phyloP scores from a whole-genome alignment of 1,140 invertebrate species.

The Coenobita brevimanus region DNA sequence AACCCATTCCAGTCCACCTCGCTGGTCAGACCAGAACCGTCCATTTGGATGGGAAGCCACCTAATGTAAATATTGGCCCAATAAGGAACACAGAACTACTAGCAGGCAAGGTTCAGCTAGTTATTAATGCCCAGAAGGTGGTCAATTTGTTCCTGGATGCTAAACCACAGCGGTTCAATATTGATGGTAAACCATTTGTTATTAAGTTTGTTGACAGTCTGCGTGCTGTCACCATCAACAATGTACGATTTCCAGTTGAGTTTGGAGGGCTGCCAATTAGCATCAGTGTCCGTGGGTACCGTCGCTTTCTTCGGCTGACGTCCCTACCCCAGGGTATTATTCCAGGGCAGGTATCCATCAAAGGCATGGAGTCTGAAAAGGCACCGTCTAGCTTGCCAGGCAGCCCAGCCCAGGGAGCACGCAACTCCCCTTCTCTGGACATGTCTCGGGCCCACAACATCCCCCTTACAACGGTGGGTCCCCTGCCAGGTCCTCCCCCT shows the following conservation, averaged over 20 bases:
- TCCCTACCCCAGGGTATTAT: conserved; percentile 83
- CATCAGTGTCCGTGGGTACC: conserved; percentile 84
- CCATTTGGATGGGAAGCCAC: conserved; percentile 89
- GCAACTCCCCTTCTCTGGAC: conserved; percentile 69
- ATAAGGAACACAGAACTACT: conserved; percentile 83
- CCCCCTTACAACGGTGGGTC: conserved; percentile 17
- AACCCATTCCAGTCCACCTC: conserved; percentile 87
- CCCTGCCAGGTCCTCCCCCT: conserved; percentile 22
- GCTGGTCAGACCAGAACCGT: conserved; percentile 84
- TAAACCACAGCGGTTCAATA: conserved; percentile 82
- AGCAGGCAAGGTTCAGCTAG: conserved; percentile 86
- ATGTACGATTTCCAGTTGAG: conserved; percentile 83
- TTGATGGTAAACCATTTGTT: conserved; percentile 84
- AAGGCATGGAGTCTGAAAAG: conserved; percentile 69
- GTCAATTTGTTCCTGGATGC: conserved; percentile 90
- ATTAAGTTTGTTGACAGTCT: conserved; percentile 86
- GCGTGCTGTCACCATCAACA: conserved; percentile 86
- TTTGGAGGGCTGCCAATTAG: conserved; percentile 95
- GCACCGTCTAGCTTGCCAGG: conserved; percentile 69
- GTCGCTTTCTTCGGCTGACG: conserved; percentile 88
- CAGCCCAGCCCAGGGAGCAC: conserved; percentile 16
- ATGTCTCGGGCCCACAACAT: conserved; percentile 67
- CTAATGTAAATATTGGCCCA: conserved; percentile 78
- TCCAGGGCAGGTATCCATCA: conserved; percentile 72
- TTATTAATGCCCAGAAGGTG: conserved; percentile 86